Conservation (phyloP, 92 coral and sea anemone species). For the Plumapathes pennacea region DNA sequence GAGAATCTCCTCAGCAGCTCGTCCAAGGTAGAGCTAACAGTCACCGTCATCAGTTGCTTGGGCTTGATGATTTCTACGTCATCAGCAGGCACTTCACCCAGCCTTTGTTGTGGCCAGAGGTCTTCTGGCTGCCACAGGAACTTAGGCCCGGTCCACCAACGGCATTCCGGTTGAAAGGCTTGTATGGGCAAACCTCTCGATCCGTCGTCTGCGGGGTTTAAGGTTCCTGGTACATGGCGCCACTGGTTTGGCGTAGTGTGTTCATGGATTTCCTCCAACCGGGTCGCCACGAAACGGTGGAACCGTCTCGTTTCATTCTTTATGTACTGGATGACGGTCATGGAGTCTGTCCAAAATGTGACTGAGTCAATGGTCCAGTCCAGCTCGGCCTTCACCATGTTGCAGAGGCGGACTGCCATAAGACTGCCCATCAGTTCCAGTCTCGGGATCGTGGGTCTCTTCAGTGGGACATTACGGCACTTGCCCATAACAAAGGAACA, state of each 20-base stretch:
- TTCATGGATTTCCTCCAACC: slow-evolving; percentile 39
- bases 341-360: slow-evolving; percentile 59
- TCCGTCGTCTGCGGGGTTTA: slow-evolving; percentile 49
- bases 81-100: slow-evolving; percentile 10
- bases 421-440: slow-evolving; percentile 64
- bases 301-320: slow-evolving; percentile 48
- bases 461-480: slow-evolving; percentile 57
- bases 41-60: neutral
- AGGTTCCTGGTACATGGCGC: slow-evolving; percentile 34
- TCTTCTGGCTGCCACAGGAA: slow-evolving; percentile 22
- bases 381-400: slow-evolving; percentile 39
- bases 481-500: slow-evolving; percentile 60
- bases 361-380: slow-evolving; percentile 31
- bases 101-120: slow-evolving; percentile 20
- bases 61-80: slow-evolving; percentile 22
- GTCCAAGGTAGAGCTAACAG: slow-evolving; percentile 3
- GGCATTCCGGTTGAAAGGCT: slow-evolving; percentile 32
- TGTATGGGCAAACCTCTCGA: slow-evolving; percentile 27
- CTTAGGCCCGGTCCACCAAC: slow-evolving; percentile 47
- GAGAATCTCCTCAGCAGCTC: slow-evolving; percentile 9
- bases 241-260: slow-evolving; percentile 25
- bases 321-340: slow-evolving; percentile 58
- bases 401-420: slow-evolving; percentile 34
- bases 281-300: slow-evolving; percentile 52
- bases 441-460: slow-evolving; percentile 55